Evolutionary conservation across 1,140 invertebrate genomes (phyloP).

Genomic region (Ladona fulva): DNA sequence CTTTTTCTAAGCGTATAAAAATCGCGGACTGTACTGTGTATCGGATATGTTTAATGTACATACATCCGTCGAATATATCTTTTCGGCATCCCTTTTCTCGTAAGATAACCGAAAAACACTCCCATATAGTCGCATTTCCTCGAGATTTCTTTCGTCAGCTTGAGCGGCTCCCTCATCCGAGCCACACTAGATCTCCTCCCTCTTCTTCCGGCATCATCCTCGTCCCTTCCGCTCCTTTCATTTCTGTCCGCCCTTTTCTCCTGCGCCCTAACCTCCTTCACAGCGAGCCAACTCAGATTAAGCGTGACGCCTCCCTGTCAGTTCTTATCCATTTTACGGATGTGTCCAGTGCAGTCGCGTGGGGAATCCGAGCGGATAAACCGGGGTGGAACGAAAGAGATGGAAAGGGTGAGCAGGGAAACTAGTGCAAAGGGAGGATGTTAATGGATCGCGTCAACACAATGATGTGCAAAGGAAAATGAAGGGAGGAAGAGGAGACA

Average conservation of each 20-base stretch:
- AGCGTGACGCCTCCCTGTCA: not conserved
- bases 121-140: no score
- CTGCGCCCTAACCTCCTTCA: not conserved
- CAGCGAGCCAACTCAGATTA: not conserved
- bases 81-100: no score
- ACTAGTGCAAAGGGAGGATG: not conserved
- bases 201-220: not conserved
- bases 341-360: slow-evolving; percentile 1
- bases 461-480: no score
- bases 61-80: no score
- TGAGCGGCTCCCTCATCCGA: not conserved
- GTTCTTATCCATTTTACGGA: not conserved
- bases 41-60: no score
- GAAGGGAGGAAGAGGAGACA: no score
- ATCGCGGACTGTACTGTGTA: no score
- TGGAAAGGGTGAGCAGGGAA: not conserved
- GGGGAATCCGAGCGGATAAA: not conserved
- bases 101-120: no score
- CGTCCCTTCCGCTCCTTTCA: not conserved
- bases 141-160: no score
- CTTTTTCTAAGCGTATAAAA: no score
- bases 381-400: not conserved
- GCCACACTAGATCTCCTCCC: not conserved
- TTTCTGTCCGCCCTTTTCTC: not conserved
- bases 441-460: not conserved